A percentile compares a stretch with the other conserved stretches of the same genome.
Conservation (phyloP, 1,140 invertebrate genomes). For the Musca vetustissima region DNA sequence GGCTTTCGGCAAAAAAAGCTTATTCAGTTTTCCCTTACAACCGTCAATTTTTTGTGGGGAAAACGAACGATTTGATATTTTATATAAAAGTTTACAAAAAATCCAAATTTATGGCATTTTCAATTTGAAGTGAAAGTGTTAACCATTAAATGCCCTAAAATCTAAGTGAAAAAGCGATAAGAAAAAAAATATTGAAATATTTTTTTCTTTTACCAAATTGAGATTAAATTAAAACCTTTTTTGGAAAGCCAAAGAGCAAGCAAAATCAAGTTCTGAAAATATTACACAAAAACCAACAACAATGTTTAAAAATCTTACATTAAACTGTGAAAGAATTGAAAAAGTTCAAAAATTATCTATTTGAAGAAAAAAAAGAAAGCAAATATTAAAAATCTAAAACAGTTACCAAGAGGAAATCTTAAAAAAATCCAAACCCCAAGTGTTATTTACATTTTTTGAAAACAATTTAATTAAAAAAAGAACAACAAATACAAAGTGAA, state of each 20-base stretch:
- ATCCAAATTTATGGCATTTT: constrained; percentile 18
- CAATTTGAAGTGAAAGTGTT: constrained; percentile 9
- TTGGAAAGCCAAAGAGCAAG: neutral
- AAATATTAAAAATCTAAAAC: no score
- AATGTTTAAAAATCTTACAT: neutral
- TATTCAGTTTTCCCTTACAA: constrained; percentile 24
- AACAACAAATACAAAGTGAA: no score
- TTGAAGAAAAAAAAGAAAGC: no score
- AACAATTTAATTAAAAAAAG: no score
- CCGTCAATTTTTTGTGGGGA: constrained; percentile 3
- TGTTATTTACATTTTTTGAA: no score
- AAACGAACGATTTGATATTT: constrained; percentile 25
- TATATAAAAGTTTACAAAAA: constrained; percentile 10
- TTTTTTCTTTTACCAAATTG: no score
- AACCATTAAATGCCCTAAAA: neutral
- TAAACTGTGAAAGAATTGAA: neutral
- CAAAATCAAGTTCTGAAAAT: neutral
- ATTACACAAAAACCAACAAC: no score
- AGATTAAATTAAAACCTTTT: no score
- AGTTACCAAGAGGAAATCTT: no score
- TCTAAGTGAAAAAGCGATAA: neutral
- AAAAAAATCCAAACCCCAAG: no score
- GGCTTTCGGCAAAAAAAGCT: constrained; percentile 25
- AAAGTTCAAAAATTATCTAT: neutral
- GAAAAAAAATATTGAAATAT: neutral